These are phyloP conservation scores for Hemichromis elongatus DNA, from an alignment of 2,113 vertebrate genomes.

Conservation along the genomic window DNA sequence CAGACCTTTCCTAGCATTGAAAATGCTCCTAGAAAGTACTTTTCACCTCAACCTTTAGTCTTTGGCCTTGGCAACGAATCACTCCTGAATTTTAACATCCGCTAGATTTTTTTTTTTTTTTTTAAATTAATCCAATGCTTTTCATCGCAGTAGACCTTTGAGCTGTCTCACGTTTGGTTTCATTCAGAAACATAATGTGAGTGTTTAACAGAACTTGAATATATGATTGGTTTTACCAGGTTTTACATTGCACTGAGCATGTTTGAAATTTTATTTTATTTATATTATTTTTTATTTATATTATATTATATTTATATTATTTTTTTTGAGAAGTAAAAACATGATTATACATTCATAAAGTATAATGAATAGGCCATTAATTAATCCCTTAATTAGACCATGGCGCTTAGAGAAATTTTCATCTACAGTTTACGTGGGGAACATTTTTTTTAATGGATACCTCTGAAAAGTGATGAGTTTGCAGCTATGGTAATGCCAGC, in stretches of 20 bases:
- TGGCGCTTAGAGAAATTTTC: neutral
- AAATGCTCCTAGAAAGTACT: neutral
- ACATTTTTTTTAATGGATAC: neutral
- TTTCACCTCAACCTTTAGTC: conserved; percentile 20
- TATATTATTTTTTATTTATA: no score
- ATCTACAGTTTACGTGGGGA: neutral
- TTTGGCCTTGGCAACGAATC: neutral
- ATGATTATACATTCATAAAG: neutral
- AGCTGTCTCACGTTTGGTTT: neutral
- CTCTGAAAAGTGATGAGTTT: neutral
- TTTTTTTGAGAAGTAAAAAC: neutral
- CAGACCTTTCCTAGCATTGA: neutral
- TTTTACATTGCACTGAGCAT: neutral
- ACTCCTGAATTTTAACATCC: neutral
- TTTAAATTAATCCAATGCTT: neutral
- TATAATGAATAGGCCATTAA: neutral
- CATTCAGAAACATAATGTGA: neutral
- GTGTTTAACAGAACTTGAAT: neutral
- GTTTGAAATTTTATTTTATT: neutral
- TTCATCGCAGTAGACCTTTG: neutral
- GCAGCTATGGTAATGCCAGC: neutral
- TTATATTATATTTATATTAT: no score
- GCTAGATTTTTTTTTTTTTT: no score
- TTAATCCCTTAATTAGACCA: neutral
- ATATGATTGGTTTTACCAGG: no score